Evolutionary conservation across 1,140 invertebrate genomes (phyloP).

Genomic region (Musca vetustissima): DNA sequence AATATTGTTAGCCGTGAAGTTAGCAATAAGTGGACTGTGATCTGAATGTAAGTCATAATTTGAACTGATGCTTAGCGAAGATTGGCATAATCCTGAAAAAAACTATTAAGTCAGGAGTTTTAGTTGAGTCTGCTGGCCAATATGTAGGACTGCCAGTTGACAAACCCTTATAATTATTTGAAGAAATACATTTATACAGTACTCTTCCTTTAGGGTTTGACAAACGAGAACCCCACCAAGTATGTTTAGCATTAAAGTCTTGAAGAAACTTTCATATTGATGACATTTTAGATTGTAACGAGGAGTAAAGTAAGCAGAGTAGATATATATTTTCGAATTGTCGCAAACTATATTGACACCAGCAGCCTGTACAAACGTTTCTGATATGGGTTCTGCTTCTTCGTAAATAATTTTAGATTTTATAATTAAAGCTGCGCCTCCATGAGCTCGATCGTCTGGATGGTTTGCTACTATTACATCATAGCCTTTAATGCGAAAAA

Average conservation of each 20-base stretch:
- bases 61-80: not conserved
- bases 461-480: not conserved
- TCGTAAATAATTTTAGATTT: constrained; percentile 1
- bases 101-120: not conserved
- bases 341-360: constrained; percentile 21
- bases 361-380: constrained; percentile 24
- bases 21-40: not conserved
- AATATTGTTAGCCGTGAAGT: not conserved
- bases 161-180: not conserved
- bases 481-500: constrained; percentile 25
- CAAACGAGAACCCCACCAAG: too few species aligned
- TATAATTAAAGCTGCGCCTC: constrained; percentile 26
- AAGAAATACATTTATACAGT: not conserved
- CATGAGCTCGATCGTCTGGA: constrained; percentile 28
- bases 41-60: not conserved
- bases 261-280: not conserved
- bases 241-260: too few species aligned
- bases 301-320: constrained; percentile 3
- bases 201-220: too few species aligned
- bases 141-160: not conserved
- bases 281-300: constrained; percentile 20
- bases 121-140: constrained; percentile 1
- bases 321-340: constrained; percentile 5
- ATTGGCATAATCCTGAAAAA: not conserved
- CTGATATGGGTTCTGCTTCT: not conserved